Percentiles rank a stretch among this genome's conserved stretches.
phyloP scores from a whole-genome alignment of 1,140 invertebrate species.

The Calycopis cecrops region DNA sequence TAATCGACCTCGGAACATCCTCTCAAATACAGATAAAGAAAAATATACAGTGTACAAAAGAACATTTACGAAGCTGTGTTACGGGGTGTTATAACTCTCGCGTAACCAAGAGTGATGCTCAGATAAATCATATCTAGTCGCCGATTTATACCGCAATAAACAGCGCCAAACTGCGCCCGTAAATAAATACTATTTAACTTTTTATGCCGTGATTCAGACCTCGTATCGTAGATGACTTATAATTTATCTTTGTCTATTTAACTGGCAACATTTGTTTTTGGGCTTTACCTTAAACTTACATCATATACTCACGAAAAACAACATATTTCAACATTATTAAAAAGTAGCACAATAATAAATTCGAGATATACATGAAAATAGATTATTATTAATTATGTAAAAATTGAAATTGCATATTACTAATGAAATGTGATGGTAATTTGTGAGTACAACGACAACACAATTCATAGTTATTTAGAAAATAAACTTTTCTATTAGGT shows the following conservation, averaged over 20 bases:
- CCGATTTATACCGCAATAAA: slow-evolving; percentile 70
- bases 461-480: no score
- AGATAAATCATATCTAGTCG: slow-evolving; percentile 68
- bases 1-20: no score
- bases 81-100: slow-evolving; percentile 48
- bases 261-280: background rate
- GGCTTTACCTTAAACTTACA: no score
- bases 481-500: no score
- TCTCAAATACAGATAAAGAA: background rate
- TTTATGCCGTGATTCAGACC: slow-evolving; percentile 31
- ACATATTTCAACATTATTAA: no score
- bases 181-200: slow-evolving; percentile 58
- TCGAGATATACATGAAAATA: no score
- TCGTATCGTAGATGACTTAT: background rate
- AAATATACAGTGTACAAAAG: slow-evolving; percentile 7
- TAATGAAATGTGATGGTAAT: no score
- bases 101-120: slow-evolving; percentile 65
- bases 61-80: slow-evolving; percentile 46
- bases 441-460: no score
- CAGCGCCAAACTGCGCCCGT: slow-evolving; percentile 47
- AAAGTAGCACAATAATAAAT: no score
- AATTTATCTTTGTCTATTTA: background rate
- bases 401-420: no score
- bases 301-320: no score
- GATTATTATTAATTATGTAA: no score